Evolutionary conservation across 2,888 invertebrate species (phyloP).

Genomic region (Drosophila melanosoma): DNA sequence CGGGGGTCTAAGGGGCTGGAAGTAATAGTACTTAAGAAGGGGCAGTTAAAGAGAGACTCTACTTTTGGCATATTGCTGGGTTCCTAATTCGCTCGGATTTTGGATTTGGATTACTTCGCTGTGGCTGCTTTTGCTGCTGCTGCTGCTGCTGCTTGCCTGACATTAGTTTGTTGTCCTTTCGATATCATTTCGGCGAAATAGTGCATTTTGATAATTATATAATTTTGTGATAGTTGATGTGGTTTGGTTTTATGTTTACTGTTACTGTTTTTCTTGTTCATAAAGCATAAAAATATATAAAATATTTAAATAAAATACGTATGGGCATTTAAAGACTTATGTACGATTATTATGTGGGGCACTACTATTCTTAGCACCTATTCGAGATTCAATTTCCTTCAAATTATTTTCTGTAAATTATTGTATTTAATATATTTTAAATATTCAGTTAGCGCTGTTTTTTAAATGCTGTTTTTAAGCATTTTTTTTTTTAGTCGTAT

Average conservation of each 20-base stretch:
- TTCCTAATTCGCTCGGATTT: constrained; percentile 42
- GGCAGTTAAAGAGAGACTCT: constrained; percentile 13
- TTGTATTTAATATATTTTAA: neutral
- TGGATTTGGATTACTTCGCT: constrained; percentile 17
- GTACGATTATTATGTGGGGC: constrained; percentile 8
- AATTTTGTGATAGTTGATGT: constrained; percentile 21
- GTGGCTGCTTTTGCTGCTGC: constrained; percentile 1
- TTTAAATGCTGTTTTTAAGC: neutral
- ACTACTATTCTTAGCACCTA: constrained; percentile 22
- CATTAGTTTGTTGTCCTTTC: constrained; percentile 81
- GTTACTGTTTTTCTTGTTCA: constrained; percentile 12
- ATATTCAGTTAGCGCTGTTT: neutral
- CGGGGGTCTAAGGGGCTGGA: constrained; percentile 1
- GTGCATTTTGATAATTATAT: constrained; percentile 42
- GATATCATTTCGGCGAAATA: constrained; percentile 33
- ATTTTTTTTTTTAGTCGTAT: neutral
- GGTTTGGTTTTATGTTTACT: constrained; percentile 8
- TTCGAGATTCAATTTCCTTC: neutral
- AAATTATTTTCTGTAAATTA: neutral
- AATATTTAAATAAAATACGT: constrained; percentile 56
- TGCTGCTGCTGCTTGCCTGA: constrained; percentile 61
- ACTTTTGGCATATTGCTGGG: constrained; percentile 8
- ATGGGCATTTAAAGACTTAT: constrained; percentile 43
- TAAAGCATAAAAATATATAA: constrained; percentile 29
- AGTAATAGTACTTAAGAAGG: constrained; percentile 16